Conservation (phyloP, 1,140 invertebrate genomes). For the Lordiphosa mommai region DNA sequence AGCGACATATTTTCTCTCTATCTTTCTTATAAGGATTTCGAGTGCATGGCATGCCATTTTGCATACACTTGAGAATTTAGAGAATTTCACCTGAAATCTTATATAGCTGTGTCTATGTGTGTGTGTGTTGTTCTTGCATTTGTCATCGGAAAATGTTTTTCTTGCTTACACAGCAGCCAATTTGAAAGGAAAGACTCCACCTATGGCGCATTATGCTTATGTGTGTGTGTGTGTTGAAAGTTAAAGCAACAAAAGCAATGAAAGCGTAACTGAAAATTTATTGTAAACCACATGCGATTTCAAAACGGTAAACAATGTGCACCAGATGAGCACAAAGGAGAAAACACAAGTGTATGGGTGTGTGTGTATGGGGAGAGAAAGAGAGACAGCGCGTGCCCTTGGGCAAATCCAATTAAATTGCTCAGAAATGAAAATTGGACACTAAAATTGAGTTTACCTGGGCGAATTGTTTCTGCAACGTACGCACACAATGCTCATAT, state of each 20-base stretch:
- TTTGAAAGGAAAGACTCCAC: constrained; percentile 23
- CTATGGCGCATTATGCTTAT: neutral
- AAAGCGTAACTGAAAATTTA: constrained; percentile 57
- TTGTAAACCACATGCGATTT: constrained; percentile 60
- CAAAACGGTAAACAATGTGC: constrained; percentile 56
- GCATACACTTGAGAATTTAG: constrained; percentile 36
- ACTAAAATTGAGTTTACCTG: constrained; percentile 20
- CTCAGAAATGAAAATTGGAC: constrained; percentile 22
- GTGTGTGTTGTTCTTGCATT: constrained; percentile 50
- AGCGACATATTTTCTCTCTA: constrained; percentile 3
- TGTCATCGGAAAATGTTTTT: constrained; percentile 63
- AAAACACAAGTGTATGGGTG: neutral
- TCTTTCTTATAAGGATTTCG: neutral
- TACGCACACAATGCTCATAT: constrained; percentile 15
- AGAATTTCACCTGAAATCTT: constrained; percentile 50
- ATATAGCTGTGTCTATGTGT: constrained; percentile 7
- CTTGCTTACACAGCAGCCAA: constrained; percentile 55
- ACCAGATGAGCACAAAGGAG: constrained; percentile 1
- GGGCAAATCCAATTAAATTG: constrained; percentile 50
- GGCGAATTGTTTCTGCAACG: neutral
- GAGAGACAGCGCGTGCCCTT: constrained; percentile 10
- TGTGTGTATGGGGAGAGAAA: constrained; percentile 3
- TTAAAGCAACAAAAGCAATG: constrained; percentile 14
- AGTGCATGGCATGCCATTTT: constrained; percentile 18
- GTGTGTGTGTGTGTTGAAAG: constrained; percentile 26